These are phyloP conservation scores for Stenichneumon culpator DNA, from an alignment of 2,888 invertebrate genomes.

Conservation along the genomic window DNA sequence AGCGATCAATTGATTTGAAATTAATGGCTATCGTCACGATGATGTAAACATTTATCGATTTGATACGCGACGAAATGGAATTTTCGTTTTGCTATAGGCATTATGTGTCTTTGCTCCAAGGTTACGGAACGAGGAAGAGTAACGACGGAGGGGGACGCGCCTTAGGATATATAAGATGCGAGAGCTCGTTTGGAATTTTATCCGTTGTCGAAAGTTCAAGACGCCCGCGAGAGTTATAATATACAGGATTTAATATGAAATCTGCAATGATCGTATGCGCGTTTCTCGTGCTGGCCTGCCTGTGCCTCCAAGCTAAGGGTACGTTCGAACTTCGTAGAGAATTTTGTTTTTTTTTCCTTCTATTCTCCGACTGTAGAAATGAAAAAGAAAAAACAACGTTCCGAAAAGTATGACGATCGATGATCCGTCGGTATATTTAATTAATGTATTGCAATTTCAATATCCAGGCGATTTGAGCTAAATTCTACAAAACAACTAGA, in stretches of 20 bases:
- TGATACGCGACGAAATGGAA: slow-evolving; percentile 6
- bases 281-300: slow-evolving; percentile 30
- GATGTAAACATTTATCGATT: neutral
- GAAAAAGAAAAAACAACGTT: neutral
- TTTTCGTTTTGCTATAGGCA: slow-evolving; percentile 6
- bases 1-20: slow-evolving; percentile 11
- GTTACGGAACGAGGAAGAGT: neutral
- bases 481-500: neutral
- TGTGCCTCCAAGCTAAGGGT: slow-evolving; percentile 26
- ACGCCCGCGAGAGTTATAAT: neutral
- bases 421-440: neutral
- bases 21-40: neutral
- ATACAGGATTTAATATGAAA: slow-evolving; percentile 37
- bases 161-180: slow-evolving; percentile 35
- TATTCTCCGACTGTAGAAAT: neutral
- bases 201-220: slow-evolving; percentile 36
- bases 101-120: neutral
- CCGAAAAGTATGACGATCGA: neutral
- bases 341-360: neutral
- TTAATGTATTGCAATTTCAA: neutral
- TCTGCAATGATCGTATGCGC: slow-evolving; percentile 12
- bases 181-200: neutral
- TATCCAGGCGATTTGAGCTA: neutral
- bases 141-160: neutral
- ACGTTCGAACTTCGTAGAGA: neutral